Conservation (phyloP, 2,113 vertebrate genomes). For the Oreochromis tanganicae region DNA sequence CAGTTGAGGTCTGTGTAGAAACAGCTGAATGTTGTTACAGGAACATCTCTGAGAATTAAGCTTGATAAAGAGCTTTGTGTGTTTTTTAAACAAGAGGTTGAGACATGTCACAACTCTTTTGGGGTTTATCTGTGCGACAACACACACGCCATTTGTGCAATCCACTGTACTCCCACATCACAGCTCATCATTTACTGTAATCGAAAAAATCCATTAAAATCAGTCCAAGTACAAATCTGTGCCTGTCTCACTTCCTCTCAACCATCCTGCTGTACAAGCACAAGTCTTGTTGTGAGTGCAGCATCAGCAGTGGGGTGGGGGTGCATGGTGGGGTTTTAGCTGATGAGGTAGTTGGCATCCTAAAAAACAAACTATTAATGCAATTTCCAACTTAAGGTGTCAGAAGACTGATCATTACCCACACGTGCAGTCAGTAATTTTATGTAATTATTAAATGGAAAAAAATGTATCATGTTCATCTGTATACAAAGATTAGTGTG, state of each 20-base stretch:
- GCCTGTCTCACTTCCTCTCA: not conserved
- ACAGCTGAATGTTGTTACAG: not conserved
- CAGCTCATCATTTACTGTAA: slow-evolving; percentile 20
- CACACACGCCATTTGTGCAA: not conserved
- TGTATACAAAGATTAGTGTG: not conserved
- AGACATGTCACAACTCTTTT: not conserved
- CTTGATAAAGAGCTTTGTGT: not conserved
- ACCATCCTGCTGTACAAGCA: not conserved
- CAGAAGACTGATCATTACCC: not conserved
- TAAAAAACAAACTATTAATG: slow-evolving; percentile 12
- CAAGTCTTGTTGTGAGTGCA: not conserved
- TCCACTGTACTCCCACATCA: not conserved
- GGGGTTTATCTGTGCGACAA: not conserved
- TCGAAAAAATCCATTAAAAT: slow-evolving; percentile 46
- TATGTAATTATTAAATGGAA: not conserved
- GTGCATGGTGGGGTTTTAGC: not conserved
- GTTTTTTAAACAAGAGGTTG: not conserved
- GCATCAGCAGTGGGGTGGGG: not conserved
- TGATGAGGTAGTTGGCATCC: not conserved
- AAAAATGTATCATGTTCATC: not conserved
- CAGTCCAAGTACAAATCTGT: slow-evolving; percentile 4
- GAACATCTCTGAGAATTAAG: not conserved
- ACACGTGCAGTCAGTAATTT: not conserved
- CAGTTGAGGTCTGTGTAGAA: not conserved
- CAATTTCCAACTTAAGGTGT: not conserved